Conservation (phyloP, 2,113 vertebrate species). For the Perca fluviatilis region DNA sequence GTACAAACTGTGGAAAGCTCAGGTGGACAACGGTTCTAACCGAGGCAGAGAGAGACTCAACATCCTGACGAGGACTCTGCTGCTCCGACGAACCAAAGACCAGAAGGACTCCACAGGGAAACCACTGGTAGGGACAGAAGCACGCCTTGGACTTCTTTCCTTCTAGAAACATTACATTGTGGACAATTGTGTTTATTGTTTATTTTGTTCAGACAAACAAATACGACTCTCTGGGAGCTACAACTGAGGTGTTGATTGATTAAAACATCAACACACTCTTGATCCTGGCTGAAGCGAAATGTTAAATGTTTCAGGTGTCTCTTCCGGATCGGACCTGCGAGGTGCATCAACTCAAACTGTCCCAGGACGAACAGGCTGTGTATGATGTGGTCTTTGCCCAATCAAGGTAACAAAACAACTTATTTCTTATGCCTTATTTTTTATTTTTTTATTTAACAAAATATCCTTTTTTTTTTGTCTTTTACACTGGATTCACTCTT, state of each 20-base stretch:
- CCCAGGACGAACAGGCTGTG: slow-evolving; percentile 89
- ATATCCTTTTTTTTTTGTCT: not conserved
- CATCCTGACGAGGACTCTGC: slow-evolving; percentile 91
- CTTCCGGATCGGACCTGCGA: slow-evolving; percentile 87
- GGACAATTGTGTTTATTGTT: not conserved
- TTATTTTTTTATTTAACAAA: not conserved
- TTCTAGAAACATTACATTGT: too few species aligned
- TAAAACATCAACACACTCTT: not conserved
- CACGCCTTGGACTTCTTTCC: not conserved
- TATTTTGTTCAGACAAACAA: not conserved
- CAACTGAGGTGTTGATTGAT: not conserved
- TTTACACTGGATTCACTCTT: too few species aligned
- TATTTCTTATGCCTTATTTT: not conserved
- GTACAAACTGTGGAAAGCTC: slow-evolving; percentile 93
- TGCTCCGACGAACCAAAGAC: slow-evolving; percentile 92
- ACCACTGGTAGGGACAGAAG: slow-evolving; percentile 87
- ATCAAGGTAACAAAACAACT: slow-evolving; percentile 86
- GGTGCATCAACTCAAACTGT: slow-evolving; percentile 90
- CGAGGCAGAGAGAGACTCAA: slow-evolving; percentile 92
- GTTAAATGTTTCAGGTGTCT: slow-evolving; percentile 82
- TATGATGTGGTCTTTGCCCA: slow-evolving; percentile 92
- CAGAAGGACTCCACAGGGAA: slow-evolving; percentile 89
- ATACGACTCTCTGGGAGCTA: not conserved
- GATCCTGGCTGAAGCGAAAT: not conserved
- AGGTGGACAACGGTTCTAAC: slow-evolving; percentile 93